These are phyloP conservation scores for Scrobipalpa atriplicella DNA, from an alignment of 2,888 invertebrate genomes.

Conservation along the genomic window DNA sequence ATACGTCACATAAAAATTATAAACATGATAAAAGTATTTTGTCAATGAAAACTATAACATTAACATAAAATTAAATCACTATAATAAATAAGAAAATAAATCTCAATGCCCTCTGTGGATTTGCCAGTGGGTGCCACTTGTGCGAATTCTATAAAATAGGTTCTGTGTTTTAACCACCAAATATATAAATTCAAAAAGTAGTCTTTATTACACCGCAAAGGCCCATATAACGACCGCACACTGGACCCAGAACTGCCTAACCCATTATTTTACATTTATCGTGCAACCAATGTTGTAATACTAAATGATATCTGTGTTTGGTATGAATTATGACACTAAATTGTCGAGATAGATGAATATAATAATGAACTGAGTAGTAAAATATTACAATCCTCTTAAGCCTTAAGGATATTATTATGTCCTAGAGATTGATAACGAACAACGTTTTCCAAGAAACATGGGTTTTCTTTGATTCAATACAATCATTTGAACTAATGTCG, in stretches of 20 bases:
- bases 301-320: slow-evolving; percentile 6
- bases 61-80: too few relatives aligned
- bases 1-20: too few relatives aligned
- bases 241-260: background rate
- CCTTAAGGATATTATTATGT: too few relatives aligned
- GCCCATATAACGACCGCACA: background rate
- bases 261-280: slow-evolving; percentile 13
- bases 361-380: background rate
- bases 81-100: too few relatives aligned
- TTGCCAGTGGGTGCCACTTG: background rate
- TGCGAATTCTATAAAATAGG: background rate
- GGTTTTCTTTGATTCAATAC: too few relatives aligned
- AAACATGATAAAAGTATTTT: too few relatives aligned
- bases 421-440: too few relatives aligned
- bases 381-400: background rate
- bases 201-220: background rate
- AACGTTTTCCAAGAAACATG: too few relatives aligned
- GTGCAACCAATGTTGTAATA: background rate
- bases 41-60: too few relatives aligned
- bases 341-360: background rate
- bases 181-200: slow-evolving; percentile 4
- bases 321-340: background rate
- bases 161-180: background rate
- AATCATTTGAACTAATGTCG: too few relatives aligned
- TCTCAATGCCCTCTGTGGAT: too few relatives aligned